phyloP scores from a whole-genome alignment of 2,888 invertebrate species.

The Notodonta dromedarius region DNA sequence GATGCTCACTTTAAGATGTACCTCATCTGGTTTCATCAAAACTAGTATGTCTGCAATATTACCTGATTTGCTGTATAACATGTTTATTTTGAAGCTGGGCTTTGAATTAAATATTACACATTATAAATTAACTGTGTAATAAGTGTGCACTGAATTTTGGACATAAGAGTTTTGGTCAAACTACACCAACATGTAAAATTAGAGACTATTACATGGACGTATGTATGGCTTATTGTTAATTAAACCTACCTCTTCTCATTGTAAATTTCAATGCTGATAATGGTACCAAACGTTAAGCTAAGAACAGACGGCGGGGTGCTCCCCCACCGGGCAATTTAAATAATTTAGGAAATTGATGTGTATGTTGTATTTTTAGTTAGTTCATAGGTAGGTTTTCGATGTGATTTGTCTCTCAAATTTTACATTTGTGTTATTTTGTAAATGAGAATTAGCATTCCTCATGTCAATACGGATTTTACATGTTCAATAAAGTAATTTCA shows the following conservation, averaged over 20 bases:
- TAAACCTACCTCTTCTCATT: constrained; percentile 82
- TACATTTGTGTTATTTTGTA: constrained; percentile 84
- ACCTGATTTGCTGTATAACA: constrained; percentile 52
- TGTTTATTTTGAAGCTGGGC: constrained; percentile 69
- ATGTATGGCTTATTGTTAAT: constrained; percentile 74
- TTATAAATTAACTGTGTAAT: constrained; percentile 58
- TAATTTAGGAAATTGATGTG: constrained; percentile 80
- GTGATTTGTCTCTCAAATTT: constrained; percentile 84
- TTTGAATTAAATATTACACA: constrained; percentile 63
- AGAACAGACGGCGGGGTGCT: constrained; percentile 50
- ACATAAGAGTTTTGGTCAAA: constrained; percentile 76
- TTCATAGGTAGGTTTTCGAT: constrained; percentile 83
- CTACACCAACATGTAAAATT: constrained; percentile 78
- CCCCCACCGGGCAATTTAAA: constrained; percentile 40
- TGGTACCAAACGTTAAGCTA: constrained; percentile 81
- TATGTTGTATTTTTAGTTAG: constrained; percentile 85
- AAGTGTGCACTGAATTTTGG: constrained; percentile 56
- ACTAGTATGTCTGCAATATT: constrained; percentile 69
- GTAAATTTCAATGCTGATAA: constrained; percentile 81
- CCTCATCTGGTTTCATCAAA: constrained; percentile 75
- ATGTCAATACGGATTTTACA: constrained; percentile 85
- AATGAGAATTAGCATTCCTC: constrained; percentile 85
- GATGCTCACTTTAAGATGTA: constrained; percentile 77
- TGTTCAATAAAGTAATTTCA: constrained; percentile 85
- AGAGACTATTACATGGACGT: constrained; percentile 74